phyloP scores from a whole-genome alignment of 2,113 vertebrate genomes.

The Poeciliopsis occidentalis region DNA sequence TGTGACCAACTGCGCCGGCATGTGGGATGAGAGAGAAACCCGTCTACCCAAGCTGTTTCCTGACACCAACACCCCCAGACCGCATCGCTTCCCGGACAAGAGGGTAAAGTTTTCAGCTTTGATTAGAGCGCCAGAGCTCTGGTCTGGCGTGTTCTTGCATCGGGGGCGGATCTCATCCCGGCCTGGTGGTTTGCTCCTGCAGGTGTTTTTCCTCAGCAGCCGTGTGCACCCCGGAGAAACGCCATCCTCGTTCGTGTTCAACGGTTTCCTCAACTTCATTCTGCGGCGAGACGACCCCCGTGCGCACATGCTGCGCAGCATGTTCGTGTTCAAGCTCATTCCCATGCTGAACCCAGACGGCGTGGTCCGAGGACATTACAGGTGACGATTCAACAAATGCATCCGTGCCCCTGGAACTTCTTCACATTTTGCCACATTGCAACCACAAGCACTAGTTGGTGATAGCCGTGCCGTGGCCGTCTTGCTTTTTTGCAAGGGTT shows the following conservation, averaged over 20 bases:
- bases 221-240: slow-evolving; percentile 97
- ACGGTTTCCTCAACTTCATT: slow-evolving; percentile 95
- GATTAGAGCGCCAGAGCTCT: background rate
- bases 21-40: slow-evolving; percentile 89
- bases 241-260: slow-evolving; percentile 96
- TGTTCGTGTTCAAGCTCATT: slow-evolving; percentile 97
- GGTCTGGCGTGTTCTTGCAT: background rate
- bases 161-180: background rate
- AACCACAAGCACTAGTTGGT: background rate
- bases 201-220: slow-evolving; percentile 98
- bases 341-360: slow-evolving; percentile 98
- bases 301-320: slow-evolving; percentile 87
- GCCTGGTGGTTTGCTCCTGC: background rate
- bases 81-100: slow-evolving; percentile 87
- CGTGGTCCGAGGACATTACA: slow-evolving; percentile 94
- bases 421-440: background rate
- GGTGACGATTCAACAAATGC: slow-evolving; percentile 71
- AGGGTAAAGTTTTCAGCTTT: slow-evolving; percentile 75
- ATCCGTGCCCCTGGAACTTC: background rate
- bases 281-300: slow-evolving; percentile 91
- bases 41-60: slow-evolving; percentile 94
- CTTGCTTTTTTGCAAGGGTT: background rate
- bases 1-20: slow-evolving; percentile 90
- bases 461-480: too few relatives aligned
- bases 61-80: slow-evolving; percentile 84